Percentiles rank a stretch among this genome's conserved stretches.
Evolutionary conservation across 2,113 vertebrate species (phyloP).

Genomic region (Mormyrus iriodes): DNA sequence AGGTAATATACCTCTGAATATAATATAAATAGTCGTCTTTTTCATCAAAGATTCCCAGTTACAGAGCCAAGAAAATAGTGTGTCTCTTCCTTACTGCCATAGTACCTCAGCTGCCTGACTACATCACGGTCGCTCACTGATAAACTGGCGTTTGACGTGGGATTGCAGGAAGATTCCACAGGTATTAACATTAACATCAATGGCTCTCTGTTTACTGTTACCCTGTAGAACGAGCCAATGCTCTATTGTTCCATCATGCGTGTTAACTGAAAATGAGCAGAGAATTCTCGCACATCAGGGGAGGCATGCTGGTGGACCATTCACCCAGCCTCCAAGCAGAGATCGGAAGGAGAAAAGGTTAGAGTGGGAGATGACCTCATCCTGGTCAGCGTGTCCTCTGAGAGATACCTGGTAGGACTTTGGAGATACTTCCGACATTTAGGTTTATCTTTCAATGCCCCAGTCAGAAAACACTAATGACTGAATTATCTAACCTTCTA

Average conservation of each 20-base stretch:
- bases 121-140: conserved; percentile 86
- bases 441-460: neutral
- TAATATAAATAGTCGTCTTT: neutral
- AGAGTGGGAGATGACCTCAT: conserved; percentile 88
- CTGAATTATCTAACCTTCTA: neutral
- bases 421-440: neutral
- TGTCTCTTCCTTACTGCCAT: conserved; percentile 15
- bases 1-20: neutral
- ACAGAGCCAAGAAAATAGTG: neutral
- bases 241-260: neutral
- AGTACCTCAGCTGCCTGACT: conserved; percentile 86
- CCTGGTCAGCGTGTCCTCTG: conserved; percentile 85
- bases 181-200: conserved; percentile 48
- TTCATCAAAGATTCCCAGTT: neutral
- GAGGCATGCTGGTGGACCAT: conserved; percentile 94
- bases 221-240: neutral
- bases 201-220: neutral
- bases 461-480: neutral
- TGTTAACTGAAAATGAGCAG: neutral
- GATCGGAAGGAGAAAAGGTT: conserved; percentile 88
- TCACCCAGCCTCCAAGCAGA: conserved; percentile 87
- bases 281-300: conserved; percentile 49
- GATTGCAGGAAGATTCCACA: conserved; percentile 82
- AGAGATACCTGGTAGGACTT: conserved; percentile 78
- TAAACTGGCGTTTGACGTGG: conserved; percentile 87